Evolutionary conservation across 2,888 invertebrate genomes (phyloP), one percentile per base, ranked within the genome.

Genomic region (Stenchaetothrips biformis): DNA sequence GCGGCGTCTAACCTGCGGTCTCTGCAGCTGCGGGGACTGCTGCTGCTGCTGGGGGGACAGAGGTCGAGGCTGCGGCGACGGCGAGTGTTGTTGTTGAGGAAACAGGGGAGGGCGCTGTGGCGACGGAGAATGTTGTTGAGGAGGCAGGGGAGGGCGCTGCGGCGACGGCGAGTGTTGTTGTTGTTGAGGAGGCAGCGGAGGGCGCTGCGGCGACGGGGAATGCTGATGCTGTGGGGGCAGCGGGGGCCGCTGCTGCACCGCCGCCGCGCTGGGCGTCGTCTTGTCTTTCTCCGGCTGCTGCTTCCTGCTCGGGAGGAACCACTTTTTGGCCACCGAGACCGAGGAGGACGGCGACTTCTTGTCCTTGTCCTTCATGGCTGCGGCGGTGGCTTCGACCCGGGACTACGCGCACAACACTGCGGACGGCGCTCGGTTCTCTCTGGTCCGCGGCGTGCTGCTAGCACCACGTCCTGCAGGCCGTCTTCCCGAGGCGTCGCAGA

Each of bases 301-400:
- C 67, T 67, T 67, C 67, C 21, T 67, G 67, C 67, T 21, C n/a
- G 67, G 21, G 67, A 67, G 67, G 21, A 67, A 67, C 67, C 67
- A 67, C 67, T 67, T 67, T 67, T 67, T 67, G 67, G 67, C 67
- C n/a, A 21, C 67, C 21, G 67, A 18, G 21, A 67, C 67, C n/a
- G 67, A 67, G n/a, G 67, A 67, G n/a, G 67, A 67, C 67, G 67
- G 21, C 67, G 67, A 3, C 21, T 67, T 67, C 67, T 67, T 67
- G 67, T 67, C 67, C 67, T 67, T 67, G 67, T 67, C 67, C 67
- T 67, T 67, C 67, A 67, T 67, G 67, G 21, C 21, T 13, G 16
- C 62, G 62, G n/a, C 62, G 13, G 53, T 53, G 53, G 53, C 13
- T 53, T 53, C 4, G 37, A 37, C 37, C 37, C 37, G 37, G 4